These are phyloP conservation scores for Melanotus villosus DNA, from an alignment of 2,888 invertebrate genomes.

Conservation along the genomic window DNA sequence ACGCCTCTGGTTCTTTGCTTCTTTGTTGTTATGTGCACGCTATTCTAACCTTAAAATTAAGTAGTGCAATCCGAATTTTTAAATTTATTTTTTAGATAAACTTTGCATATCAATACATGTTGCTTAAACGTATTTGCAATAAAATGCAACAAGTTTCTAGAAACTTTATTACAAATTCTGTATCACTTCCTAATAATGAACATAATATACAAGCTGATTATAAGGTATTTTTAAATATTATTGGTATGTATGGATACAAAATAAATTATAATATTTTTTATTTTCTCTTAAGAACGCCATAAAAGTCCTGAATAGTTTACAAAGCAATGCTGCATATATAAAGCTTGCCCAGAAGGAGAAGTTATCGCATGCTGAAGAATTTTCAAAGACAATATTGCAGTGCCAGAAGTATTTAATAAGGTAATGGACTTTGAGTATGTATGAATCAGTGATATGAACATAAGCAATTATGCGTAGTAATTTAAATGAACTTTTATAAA, in stretches of 20 bases:
- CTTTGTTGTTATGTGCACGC: too few species aligned
- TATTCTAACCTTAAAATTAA: too few species aligned
- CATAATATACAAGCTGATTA: conserved; percentile 26
- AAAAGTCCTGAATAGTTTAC: conserved; percentile 77
- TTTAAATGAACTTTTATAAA: too few species aligned
- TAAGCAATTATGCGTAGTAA: too few species aligned
- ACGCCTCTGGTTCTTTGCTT: too few species aligned
- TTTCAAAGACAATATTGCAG: conserved; percentile 61
- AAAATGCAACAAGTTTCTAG: conserved; percentile 22
- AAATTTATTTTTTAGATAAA: neutral
- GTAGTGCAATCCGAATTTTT: too few species aligned
- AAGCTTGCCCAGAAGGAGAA: conserved; percentile 67
- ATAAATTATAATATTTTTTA: neutral
- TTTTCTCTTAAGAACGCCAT: conserved; percentile 74
- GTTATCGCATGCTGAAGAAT: conserved; percentile 60
- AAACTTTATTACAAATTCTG: conserved; percentile 7
- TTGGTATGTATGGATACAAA: neutral
- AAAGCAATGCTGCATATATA: conserved; percentile 80
- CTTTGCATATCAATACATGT: conserved; percentile 7
- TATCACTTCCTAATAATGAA: neutral
- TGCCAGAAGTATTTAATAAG: conserved; percentile 73
- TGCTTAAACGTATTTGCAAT: neutral
- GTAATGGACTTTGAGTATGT: conserved; percentile 56
- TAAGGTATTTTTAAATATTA: conserved; percentile 36
- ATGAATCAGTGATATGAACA: too few species aligned